Conservation (phyloP, 2,888 invertebrate genomes). For the Nematopogon swammerdamellus region DNA sequence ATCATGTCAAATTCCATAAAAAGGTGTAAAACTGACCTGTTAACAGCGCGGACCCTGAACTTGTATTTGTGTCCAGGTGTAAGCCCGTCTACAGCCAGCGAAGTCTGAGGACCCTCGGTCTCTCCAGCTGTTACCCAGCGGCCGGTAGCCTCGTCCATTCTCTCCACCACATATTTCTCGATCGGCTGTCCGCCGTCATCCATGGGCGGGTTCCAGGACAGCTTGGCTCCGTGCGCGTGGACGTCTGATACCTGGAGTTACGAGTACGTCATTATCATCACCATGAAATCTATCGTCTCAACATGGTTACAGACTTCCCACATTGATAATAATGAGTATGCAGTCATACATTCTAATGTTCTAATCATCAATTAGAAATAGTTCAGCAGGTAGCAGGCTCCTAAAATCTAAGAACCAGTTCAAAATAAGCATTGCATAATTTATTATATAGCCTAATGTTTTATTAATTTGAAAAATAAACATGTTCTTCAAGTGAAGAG, state of each 20-base stretch:
- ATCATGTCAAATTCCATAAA: too few relatives aligned
- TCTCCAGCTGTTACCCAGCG: constrained; percentile 93
- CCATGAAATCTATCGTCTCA: too few relatives aligned
- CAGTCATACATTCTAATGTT: too few relatives aligned
- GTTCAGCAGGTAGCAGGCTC: too few relatives aligned
- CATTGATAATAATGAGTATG: too few relatives aligned
- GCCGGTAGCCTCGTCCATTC: constrained; percentile 91
- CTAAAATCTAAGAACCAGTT: too few relatives aligned
- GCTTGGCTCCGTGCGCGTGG: constrained; percentile 83
- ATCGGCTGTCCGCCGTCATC: constrained; percentile 95
- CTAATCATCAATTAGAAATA: too few relatives aligned
- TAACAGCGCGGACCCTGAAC: constrained; percentile 94
- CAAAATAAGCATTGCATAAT: too few relatives aligned
- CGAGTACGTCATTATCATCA: not conserved
- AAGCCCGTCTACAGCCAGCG: constrained; percentile 76
- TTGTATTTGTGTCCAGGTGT: constrained; percentile 95
- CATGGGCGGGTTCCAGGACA: constrained; percentile 89
- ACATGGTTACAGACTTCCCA: too few relatives aligned
- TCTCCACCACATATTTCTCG: constrained; percentile 92
- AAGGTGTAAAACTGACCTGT: constrained; percentile 64
- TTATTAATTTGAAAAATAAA: too few relatives aligned
- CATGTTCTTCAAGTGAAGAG: too few relatives aligned
- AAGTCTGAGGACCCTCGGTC: constrained; percentile 80
- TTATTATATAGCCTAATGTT: too few relatives aligned
- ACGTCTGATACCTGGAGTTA: constrained; percentile 69